Percentiles rank a stretch among this genome's conserved stretches.
Conservation (phyloP, 2,888 invertebrate genomes). For the Unio delphinus region DNA sequence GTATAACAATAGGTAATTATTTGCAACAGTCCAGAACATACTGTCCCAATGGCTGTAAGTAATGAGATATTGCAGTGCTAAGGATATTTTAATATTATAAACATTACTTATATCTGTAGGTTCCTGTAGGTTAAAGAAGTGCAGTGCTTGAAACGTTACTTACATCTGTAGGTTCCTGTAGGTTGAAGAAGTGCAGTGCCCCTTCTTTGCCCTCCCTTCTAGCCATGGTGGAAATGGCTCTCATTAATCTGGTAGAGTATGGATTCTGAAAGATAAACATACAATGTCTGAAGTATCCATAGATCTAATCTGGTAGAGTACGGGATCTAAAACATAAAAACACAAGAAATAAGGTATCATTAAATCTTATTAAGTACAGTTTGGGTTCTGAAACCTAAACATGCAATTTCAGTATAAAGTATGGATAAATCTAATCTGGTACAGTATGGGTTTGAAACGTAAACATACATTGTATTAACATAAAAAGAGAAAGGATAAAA, state of each 20-base stretch:
- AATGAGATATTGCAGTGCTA: too few species aligned
- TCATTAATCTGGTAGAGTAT: constrained; percentile 69
- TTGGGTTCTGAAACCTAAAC: constrained; percentile 52
- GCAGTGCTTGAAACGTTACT: constrained; percentile 14
- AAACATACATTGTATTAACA: too few species aligned
- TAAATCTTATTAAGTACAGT: constrained; percentile 65
- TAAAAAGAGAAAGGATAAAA: background rate
- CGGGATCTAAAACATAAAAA: constrained; percentile 45
- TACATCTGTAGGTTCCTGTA: constrained; percentile 71
- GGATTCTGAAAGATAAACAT: constrained; percentile 46
- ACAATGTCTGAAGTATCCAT: too few species aligned
- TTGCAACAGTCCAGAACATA: too few species aligned
- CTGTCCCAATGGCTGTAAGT: too few species aligned
- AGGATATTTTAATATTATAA: too few species aligned
- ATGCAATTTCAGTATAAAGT: background rate
- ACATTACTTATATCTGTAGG: constrained; percentile 63
- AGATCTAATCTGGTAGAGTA: constrained; percentile 57
- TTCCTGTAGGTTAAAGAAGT: constrained; percentile 24
- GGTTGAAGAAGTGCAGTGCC: constrained; percentile 75
- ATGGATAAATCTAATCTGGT: constrained; percentile 48
- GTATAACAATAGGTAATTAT: too few species aligned
- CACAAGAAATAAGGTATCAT: too few species aligned
- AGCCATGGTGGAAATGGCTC: constrained; percentile 72
- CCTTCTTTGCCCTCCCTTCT: constrained; percentile 67
- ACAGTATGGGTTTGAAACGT: constrained; percentile 59